These are phyloP conservation scores for Channa argus DNA, from an alignment of 2,113 vertebrate species.

Conservation along the genomic window DNA sequence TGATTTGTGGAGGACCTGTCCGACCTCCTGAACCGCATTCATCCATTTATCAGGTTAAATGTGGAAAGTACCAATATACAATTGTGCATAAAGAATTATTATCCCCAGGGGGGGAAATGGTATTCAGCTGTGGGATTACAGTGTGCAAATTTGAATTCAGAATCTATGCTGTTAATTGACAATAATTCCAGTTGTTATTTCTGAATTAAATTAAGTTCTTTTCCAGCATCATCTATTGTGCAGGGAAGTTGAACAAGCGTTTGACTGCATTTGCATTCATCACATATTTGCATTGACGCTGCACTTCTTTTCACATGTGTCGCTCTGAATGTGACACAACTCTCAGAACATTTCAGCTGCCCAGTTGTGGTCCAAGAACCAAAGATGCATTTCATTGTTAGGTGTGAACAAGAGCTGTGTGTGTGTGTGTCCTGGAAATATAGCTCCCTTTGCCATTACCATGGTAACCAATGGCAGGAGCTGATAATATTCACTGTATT, in stretches of 20 bases:
- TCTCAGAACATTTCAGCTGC: not conserved
- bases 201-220: no score
- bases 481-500: constrained; percentile 56
- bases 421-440: constrained; percentile 56
- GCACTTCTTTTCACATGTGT: not conserved
- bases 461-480: constrained; percentile 73
- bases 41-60: not conserved
- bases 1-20: no score
- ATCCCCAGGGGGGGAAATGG: no score
- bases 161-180: no score
- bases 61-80: not conserved
- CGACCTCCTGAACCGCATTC: no score
- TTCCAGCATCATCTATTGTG: not conserved
- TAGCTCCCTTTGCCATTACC: constrained; percentile 63
- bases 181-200: no score
- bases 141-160: no score
- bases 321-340: not conserved
- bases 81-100: not conserved
- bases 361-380: constrained; percentile 25
- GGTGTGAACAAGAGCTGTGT: constrained; percentile 51
- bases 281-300: not conserved
- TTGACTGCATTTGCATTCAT: constrained; percentile 7
- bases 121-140: no score
- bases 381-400: constrained; percentile 42
- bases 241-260: not conserved